A percentile compares a stretch with the other conserved stretches of the same genome.
These are phyloP conservation scores for Trachemys scripta DNA, from an alignment of 2,113 vertebrate species.

Conservation along the genomic window DNA sequence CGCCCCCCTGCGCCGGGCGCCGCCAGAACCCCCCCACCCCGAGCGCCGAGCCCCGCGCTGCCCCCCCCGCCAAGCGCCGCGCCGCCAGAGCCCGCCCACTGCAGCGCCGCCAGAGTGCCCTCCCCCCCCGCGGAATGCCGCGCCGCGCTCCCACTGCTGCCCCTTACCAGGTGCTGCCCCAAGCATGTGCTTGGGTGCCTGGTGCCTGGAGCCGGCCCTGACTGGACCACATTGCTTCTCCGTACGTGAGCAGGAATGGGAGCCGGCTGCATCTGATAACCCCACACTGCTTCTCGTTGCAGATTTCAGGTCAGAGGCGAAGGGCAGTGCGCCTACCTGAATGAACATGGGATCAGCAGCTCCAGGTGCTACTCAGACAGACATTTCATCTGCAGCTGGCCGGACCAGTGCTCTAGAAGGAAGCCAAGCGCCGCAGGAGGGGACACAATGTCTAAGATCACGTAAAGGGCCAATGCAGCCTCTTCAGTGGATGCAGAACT, in stretches of 20 bases:
- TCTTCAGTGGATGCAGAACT: background rate
- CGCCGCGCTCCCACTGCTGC: no score
- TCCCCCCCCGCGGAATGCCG: no score
- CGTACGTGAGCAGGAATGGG: background rate
- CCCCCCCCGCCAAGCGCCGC: no score
- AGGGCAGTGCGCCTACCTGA: background rate
- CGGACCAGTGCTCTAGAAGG: background rate
- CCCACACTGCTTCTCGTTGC: background rate
- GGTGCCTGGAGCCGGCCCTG: no score
- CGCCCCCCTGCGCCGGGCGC: no score
- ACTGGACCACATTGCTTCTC: background rate
- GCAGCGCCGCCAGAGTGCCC: no score
- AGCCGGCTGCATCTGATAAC: background rate
- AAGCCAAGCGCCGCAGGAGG: background rate
- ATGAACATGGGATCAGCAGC: background rate
- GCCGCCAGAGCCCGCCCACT: no score
- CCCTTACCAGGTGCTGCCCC: no score
- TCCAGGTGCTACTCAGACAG: background rate
- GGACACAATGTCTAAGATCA: background rate
- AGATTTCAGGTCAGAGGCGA: background rate
- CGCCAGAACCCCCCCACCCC: no score
- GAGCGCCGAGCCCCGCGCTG: no score
- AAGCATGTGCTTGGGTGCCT: no score
- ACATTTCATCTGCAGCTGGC: background rate
- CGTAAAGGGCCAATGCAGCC: background rate